Base-by-base conservation (phyloP, 2,888 invertebrate species). In the Panzeria rudis region DNA sequence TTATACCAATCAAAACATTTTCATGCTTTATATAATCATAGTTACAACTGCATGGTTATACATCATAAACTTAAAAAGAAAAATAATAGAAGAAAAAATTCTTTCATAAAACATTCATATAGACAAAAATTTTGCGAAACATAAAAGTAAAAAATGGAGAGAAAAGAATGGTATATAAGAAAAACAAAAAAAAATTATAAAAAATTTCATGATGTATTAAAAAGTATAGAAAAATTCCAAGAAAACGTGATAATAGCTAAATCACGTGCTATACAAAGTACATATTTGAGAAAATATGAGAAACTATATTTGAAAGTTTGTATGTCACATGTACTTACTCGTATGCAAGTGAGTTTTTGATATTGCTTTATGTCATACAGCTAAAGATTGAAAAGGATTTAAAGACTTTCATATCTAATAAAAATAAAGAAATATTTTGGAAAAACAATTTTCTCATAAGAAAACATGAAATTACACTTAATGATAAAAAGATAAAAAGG, bases 171-270 rank as follows among this genome's bases (percentile, higher is more conserved):
- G 47, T 3, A 41, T 54, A 15, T 2, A 29, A 25, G 32, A 78
- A 68, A 61, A 68, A 15, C 13, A 64, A 61, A 56, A 59, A 29
- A 54, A 66, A 61, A 66, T 44, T 29, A 72, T 17, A 35, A 64
- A 44, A 62, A 72, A 59, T 29, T 66, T n/a, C n/a, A 68, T 32
- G 50, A 52, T 78, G 61, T 8, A 69, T 69, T 47, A 69, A 78
- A 69, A 61, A 44, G 2, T 11, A 29, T 5, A 52, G 52, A 61
- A 61, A 32, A 54, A 9, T 82, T 54, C 11, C 11, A 38, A 69
- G 23, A 77, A 86, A 80, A 86, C 86, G 86, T 86, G 86, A 76
- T 86, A 86, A 83, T 83, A 86, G 77, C 62, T 62, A 76, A 86
- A 86, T 86, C 79, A 80, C 83, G 79, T 82, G 85, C 52, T 78